A percentile compares a stretch with the other conserved stretches of the same genome.
phyloP scores from a whole-genome alignment of 1,140 invertebrate species.

The Drosophila pseudoananassae region DNA sequence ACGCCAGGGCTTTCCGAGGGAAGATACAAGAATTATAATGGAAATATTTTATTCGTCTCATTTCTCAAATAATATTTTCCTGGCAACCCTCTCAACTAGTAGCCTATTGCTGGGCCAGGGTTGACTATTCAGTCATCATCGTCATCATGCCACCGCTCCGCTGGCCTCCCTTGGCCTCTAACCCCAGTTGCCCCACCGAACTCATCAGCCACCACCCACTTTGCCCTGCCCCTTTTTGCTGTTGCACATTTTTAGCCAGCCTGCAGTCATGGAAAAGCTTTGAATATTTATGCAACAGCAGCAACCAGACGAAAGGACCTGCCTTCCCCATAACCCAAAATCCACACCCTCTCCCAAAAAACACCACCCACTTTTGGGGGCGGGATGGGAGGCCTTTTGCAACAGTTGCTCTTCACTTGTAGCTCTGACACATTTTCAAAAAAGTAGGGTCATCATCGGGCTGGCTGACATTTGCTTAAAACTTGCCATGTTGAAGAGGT shows the following conservation, averaged over 20 bases:
- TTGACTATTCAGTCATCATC: slow-evolving; percentile 59
- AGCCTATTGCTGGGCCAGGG: slow-evolving; percentile 45
- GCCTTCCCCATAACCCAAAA: not conserved
- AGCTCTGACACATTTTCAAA: slow-evolving; percentile 80
- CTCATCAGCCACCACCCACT: slow-evolving; percentile 34
- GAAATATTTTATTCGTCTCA: not conserved
- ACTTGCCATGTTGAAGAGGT: slow-evolving; percentile 54
- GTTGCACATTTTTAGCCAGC: slow-evolving; percentile 81
- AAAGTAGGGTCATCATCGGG: slow-evolving; percentile 77
- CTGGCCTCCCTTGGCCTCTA: slow-evolving; percentile 25
- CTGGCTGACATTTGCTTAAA: slow-evolving; percentile 76
- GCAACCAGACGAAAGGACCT: slow-evolving; percentile 33
- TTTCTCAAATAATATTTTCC: not conserved
- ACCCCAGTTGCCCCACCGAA: slow-evolving; percentile 15
- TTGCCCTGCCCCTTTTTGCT: slow-evolving; percentile 28
- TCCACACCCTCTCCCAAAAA: not conserved
- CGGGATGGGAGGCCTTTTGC: slow-evolving; percentile 32
- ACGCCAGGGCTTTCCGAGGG: slow-evolving; percentile 35
- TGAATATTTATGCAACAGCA: slow-evolving; percentile 77
- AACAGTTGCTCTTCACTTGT: slow-evolving; percentile 79
- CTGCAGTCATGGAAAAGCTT: slow-evolving; percentile 79
- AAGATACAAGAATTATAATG: not conserved
- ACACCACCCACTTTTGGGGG: not conserved
- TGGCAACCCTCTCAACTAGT: slow-evolving; percentile 57
- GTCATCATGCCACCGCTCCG: slow-evolving; percentile 43